A percentile compares a stretch with the other conserved stretches of the same genome.
These are phyloP conservation scores for Gambusia affinis DNA, from an alignment of 2,113 vertebrate species.

Conservation along the genomic window DNA sequence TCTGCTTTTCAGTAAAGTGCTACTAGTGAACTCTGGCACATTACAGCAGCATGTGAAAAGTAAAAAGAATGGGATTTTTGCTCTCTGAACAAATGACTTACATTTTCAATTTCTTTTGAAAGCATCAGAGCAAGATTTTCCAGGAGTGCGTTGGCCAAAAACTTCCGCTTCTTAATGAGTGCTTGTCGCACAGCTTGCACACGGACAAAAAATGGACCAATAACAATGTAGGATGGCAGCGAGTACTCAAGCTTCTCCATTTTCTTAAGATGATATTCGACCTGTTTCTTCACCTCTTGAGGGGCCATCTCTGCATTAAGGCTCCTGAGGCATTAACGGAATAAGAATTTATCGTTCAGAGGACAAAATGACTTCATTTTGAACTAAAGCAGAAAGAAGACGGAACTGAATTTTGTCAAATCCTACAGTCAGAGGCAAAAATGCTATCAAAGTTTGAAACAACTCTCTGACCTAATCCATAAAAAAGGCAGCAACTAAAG, in stretches of 20 bases:
- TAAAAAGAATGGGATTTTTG: background rate
- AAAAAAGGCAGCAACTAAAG: too few relatives aligned
- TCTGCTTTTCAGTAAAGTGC: background rate
- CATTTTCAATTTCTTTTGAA: constrained; percentile 80
- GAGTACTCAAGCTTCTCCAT: constrained; percentile 79
- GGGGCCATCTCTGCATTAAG: constrained; percentile 70
- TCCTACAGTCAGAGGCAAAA: too few relatives aligned
- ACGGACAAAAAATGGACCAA: constrained; percentile 88
- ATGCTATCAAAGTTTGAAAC: too few relatives aligned
- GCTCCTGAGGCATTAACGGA: constrained; percentile 35
- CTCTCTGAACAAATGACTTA: constrained; percentile 67
- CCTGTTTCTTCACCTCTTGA: constrained; percentile 80
- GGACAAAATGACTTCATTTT: background rate
- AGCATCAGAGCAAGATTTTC: constrained; percentile 83
- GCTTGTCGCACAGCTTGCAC: constrained; percentile 81
- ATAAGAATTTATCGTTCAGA: background rate
- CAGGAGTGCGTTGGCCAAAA: constrained; percentile 81
- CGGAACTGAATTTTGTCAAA: background rate
- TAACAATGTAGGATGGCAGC: constrained; percentile 83
- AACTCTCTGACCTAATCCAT: too few relatives aligned
- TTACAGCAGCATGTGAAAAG: background rate
- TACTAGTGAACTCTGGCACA: background rate
- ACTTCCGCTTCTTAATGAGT: constrained; percentile 82
- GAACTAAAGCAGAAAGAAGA: background rate
- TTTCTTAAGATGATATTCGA: constrained; percentile 81